Conservation (phyloP, 23 tunicate genomes). For the Trididemnum clinides region DNA sequence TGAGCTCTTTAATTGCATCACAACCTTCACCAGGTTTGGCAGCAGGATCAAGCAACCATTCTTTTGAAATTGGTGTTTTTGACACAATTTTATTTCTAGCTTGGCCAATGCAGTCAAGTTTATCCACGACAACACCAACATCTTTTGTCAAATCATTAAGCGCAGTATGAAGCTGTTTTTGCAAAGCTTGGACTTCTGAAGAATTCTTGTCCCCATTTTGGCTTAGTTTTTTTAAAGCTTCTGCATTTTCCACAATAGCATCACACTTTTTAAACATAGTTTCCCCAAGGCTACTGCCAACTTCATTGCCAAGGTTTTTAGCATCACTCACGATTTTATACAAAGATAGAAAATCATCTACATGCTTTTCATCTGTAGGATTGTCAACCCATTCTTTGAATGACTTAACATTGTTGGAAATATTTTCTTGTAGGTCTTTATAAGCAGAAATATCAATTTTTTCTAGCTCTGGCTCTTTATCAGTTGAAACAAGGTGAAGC, state of each 20-base stretch:
- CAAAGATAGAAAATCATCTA: conserved; percentile 56
- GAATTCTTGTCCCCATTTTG: conserved; percentile 64
- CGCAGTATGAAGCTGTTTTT: conserved; percentile 42
- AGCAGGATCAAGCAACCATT: conserved; percentile 84
- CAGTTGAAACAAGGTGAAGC: conserved; percentile 87
- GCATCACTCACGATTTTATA: conserved; percentile 65
- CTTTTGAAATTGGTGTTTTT: conserved; percentile 72
- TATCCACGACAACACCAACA: conserved; percentile 67
- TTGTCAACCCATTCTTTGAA: conserved; percentile 78
- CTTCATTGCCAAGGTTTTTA: conserved; percentile 54
- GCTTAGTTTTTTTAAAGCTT: conserved; percentile 53
- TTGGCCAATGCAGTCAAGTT: conserved; percentile 20
- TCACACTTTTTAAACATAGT: conserved; percentile 24
- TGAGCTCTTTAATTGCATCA: conserved; percentile 40
- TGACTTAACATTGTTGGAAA: conserved; percentile 54
- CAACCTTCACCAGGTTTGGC: conserved; percentile 79
- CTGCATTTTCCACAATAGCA: conserved; percentile 37
- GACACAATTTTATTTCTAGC: conserved; percentile 47
- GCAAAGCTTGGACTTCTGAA: conserved; percentile 62
- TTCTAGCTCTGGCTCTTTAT: conserved; percentile 66
- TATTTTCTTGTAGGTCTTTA: conserved; percentile 40
- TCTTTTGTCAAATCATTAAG: conserved; percentile 53
- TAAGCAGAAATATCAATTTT: conserved; percentile 55
- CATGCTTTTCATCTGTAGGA: conserved; percentile 40
- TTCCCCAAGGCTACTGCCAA: conserved; percentile 50